Evolutionary conservation across 2,113 vertebrate species (phyloP).

Genomic region (Ceyx melanurus): DNA sequence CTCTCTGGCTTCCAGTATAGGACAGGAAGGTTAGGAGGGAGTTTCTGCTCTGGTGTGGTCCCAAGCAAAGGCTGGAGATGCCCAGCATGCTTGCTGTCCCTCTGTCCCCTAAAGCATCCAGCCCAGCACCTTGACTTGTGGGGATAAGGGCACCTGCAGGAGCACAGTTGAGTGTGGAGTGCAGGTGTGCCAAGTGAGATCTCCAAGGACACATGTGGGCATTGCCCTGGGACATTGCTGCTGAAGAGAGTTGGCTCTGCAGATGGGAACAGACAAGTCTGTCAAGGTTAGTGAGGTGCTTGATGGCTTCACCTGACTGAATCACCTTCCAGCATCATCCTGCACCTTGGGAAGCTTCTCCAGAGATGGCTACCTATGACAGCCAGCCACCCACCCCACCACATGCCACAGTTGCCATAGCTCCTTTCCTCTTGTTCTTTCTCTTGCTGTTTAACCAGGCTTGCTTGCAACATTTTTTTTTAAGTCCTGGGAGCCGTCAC

Average conservation of each 20-base stretch:
- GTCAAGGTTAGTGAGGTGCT: neutral
- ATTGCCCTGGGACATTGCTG: accelerated
- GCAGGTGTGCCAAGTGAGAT: accelerated
- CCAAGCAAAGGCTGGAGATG: neutral
- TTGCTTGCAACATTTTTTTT: neutral
- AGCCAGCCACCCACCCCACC: neutral
- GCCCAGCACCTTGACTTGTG: accelerated
- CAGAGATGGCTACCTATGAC: neutral
- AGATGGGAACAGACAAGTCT: neutral
- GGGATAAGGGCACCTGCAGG: neutral
- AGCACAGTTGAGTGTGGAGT: neutral
- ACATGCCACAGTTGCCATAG: accelerated
- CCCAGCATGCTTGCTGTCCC: accelerated
- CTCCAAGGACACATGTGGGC: neutral
- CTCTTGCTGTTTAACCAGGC: neutral
- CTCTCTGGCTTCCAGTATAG: neutral
- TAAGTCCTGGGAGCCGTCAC: neutral
- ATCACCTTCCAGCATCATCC: accelerated
- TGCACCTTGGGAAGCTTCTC: neutral
- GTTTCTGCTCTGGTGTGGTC: neutral
- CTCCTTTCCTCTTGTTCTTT: neutral
- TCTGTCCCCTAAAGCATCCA: accelerated
- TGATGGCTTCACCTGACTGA: neutral
- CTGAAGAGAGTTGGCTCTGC: neutral
- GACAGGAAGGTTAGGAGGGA: neutral